phyloP scores from a whole-genome alignment of 2,888 invertebrate genomes.

The Mesoligia furuncula region DNA sequence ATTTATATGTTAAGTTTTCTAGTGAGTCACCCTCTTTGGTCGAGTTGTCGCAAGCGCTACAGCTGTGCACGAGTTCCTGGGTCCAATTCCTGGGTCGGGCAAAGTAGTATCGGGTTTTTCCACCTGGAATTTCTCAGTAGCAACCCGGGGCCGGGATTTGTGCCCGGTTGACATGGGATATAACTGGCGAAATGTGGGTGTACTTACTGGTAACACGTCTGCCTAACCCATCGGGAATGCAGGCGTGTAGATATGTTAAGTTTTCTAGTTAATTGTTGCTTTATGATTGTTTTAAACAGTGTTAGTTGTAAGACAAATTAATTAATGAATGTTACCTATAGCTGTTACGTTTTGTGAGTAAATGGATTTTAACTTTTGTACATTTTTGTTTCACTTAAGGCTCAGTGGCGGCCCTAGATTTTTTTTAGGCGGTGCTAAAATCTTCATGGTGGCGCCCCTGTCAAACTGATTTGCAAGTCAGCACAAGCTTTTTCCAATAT shows the following conservation, averaged over 20 bases:
- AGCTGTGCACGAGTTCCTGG: not conserved
- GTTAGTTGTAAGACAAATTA: constrained; percentile 17
- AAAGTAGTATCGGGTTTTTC: not conserved
- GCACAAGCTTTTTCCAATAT: too few relatives aligned
- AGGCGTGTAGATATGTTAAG: not conserved
- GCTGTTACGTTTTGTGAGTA: constrained; percentile 58
- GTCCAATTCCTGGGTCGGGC: not conserved
- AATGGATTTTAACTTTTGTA: constrained; percentile 58
- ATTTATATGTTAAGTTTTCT: constrained; percentile 30
- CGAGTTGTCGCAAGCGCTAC: not conserved
- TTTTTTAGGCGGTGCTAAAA: too few relatives aligned
- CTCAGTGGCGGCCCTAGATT: too few relatives aligned
- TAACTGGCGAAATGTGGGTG: not conserved
- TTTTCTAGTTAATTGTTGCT: constrained; percentile 29
- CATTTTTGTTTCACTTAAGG: constrained; percentile 7
- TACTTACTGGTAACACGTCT: not conserved
- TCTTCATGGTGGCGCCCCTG: too few relatives aligned
- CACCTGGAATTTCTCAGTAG: not conserved
- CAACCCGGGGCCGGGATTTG: not conserved
- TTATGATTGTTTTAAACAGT: constrained; percentile 19
- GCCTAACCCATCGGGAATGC: not conserved
- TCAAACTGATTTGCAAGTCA: too few relatives aligned
- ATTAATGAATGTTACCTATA: constrained; percentile 50
- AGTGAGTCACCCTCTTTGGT: not conserved
- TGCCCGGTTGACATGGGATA: not conserved